Percentiles rank a stretch among this genome's conserved stretches.
Evolutionary conservation across 1,140 invertebrate species (phyloP).

Genomic region (Scaptodrosophila lebanonensis): DNA sequence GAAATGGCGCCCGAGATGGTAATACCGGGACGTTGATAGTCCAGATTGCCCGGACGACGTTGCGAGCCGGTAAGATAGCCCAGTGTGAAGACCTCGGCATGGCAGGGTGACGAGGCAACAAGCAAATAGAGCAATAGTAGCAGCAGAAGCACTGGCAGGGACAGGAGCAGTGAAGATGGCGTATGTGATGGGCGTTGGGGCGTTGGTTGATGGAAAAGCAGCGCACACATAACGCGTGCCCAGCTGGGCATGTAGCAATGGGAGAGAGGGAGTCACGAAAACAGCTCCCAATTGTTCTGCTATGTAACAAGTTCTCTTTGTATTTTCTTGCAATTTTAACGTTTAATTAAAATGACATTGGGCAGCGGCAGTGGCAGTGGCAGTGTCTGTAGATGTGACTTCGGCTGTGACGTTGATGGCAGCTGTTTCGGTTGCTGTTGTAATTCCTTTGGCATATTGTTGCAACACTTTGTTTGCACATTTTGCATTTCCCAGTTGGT

Average conservation of each 20-base stretch:
- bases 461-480: constrained; percentile 61
- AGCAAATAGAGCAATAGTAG: constrained; percentile 4
- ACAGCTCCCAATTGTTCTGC: too few relatives aligned
- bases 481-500: constrained; percentile 7
- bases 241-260: too few relatives aligned
- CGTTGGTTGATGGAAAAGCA: neutral
- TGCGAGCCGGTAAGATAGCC: constrained; percentile 90
- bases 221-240: too few relatives aligned
- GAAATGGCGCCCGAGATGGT: constrained; percentile 88
- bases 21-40: constrained; percentile 85
- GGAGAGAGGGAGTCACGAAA: too few relatives aligned
- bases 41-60: constrained; percentile 84
- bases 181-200: neutral
- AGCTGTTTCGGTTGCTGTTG: constrained; percentile 28
- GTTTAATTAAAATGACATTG: constrained; percentile 45
- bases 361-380: neutral
- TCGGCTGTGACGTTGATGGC: constrained; percentile 25
- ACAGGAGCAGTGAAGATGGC: too few relatives aligned
- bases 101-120: constrained; percentile 1
- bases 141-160: constrained; percentile 2
- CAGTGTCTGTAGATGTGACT: constrained; percentile 3
- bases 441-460: constrained; percentile 23
- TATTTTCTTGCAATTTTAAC: constrained; percentile 6
- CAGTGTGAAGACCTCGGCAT: constrained; percentile 77
- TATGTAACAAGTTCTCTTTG: neutral